Evolutionary conservation across 2,888 invertebrate species (phyloP).

Genomic region (Serrognathus titanus): DNA sequence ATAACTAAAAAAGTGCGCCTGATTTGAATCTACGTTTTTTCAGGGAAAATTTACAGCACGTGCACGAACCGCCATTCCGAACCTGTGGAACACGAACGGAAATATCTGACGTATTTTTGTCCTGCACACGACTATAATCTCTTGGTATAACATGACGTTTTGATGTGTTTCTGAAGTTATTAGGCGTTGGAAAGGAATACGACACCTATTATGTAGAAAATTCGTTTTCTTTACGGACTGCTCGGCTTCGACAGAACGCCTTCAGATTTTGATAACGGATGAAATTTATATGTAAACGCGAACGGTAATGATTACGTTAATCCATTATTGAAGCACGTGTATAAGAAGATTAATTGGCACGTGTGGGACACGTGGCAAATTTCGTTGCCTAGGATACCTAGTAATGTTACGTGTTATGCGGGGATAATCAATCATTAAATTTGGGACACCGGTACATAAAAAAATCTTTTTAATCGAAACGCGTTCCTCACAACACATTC

Average conservation of each 20-base stretch:
- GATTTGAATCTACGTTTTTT: conserved; percentile 37
- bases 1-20: conserved; percentile 31
- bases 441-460: too few relatives aligned
- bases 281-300: conserved; percentile 8
- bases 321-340: conserved; percentile 17
- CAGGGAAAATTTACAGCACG: conserved; percentile 8
- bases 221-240: conserved; percentile 22
- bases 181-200: conserved; percentile 30
- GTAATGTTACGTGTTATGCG: background rate
- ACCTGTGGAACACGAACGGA: background rate
- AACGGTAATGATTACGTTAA: conserved; percentile 12
- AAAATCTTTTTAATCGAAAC: too few relatives aligned
- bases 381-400: conserved; percentile 16
- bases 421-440: background rate
- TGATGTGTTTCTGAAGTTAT: conserved; percentile 39
- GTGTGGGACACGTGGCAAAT: conserved; percentile 22
- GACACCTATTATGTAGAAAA: conserved; percentile 18
- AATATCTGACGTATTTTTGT: background rate
- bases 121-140: too few relatives aligned
- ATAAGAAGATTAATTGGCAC: conserved; percentile 18
- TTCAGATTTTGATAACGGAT: background rate
- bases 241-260: conserved; percentile 12
- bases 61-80: conserved; percentile 9
- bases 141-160: conserved; percentile 43
- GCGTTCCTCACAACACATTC: too few relatives aligned